phyloP scores from a whole-genome alignment of 2,888 invertebrate species.

The Myopa tessellatipennis region DNA sequence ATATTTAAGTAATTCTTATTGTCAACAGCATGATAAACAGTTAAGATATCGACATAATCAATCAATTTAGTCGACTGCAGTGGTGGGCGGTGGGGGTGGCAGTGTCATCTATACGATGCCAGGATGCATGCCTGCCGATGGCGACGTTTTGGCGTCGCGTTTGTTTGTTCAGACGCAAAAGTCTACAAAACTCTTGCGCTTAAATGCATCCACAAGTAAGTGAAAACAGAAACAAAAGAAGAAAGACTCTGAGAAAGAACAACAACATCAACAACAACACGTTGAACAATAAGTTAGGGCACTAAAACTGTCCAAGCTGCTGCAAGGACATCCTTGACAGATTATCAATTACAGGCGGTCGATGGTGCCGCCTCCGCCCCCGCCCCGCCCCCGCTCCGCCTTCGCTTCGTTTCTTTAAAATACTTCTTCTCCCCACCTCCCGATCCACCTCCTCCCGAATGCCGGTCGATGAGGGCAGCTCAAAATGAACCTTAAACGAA shows the following conservation, averaged over 20 bases:
- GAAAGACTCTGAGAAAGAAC: background rate
- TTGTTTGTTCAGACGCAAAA: slow-evolving; percentile 16
- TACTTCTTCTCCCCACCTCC: too few relatives aligned
- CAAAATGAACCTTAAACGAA: slow-evolving; percentile 26
- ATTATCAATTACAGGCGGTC: slow-evolving; percentile 37
- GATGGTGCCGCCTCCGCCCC: background rate
- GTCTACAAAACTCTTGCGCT: background rate
- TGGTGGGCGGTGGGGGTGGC: background rate
- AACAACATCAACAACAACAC: background rate
- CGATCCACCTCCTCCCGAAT: background rate
- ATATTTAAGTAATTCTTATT: slow-evolving; percentile 39
- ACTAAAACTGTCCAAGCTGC: slow-evolving; percentile 34
- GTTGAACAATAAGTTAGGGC: background rate
- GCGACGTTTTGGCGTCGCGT: slow-evolving; percentile 15
- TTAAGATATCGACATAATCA: slow-evolving; percentile 36
- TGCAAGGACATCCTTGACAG: slow-evolving; percentile 32
- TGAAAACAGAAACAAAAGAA: too few relatives aligned
- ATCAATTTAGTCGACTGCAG: slow-evolving; percentile 37
- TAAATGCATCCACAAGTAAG: background rate
- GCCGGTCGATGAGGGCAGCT: background rate
- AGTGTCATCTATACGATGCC: background rate
- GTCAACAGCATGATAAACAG: slow-evolving; percentile 40
- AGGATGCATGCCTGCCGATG: background rate
- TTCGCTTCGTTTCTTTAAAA: too few relatives aligned
- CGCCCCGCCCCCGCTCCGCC: too few relatives aligned